Conservation (phyloP, 2,113 vertebrate genomes). For the Proterorhinus semilunaris region DNA sequence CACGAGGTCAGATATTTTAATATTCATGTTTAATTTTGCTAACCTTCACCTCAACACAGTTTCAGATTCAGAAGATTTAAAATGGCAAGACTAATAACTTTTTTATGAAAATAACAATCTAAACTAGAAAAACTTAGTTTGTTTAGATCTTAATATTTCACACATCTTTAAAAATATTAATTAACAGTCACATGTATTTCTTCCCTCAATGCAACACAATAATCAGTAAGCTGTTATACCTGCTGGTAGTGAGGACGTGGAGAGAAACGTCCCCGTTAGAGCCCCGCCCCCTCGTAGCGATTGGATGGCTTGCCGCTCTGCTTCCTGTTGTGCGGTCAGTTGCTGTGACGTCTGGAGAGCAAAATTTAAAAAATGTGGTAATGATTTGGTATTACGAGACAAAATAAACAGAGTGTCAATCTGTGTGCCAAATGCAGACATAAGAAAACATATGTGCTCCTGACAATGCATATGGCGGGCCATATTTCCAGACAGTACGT, state of each 20-base stretch:
- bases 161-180: not conserved
- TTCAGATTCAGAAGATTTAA: too few species aligned
- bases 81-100: too few species aligned
- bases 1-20: not conserved
- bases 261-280: slow-evolving; percentile 88
- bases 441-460: not conserved
- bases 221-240: slow-evolving; percentile 47
- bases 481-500: slow-evolving; percentile 4
- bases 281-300: slow-evolving; percentile 83
- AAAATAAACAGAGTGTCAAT: not conserved
- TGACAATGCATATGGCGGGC: slow-evolving; percentile 6
- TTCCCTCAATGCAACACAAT: not conserved
- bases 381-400: too few species aligned
- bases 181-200: not conserved
- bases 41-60: too few species aligned
- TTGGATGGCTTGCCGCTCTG: slow-evolving; percentile 85
- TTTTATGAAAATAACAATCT: too few species aligned
- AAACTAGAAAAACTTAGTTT: too few species aligned
- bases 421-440: not conserved
- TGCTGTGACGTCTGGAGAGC: slow-evolving; percentile 81
- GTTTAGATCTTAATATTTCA: too few species aligned
- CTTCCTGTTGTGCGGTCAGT: slow-evolving; percentile 86
- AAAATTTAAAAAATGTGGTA: not conserved
- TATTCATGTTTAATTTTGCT: too few species aligned
- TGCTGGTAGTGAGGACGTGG: slow-evolving; percentile 87